Base-by-base conservation (phyloP, 2,888 invertebrate species). In the Xylota segnis region DNA sequence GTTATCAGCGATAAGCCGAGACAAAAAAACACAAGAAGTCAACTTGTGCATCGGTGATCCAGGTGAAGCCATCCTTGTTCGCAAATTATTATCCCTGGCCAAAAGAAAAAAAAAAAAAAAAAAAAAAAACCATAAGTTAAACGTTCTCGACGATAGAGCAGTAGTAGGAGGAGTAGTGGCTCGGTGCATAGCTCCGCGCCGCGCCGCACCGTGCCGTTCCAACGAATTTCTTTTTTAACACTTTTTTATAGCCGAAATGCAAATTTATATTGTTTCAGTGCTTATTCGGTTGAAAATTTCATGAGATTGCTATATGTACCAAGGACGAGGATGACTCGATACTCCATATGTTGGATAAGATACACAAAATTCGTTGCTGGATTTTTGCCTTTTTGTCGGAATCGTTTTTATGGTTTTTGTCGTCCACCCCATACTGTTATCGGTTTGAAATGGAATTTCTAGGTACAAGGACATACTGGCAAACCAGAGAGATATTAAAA, bases 241-340 rank as follows among this genome's bases (percentile, higher is more conserved):
- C 66, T 76, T 86, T 76, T 56, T 70, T 45, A 34, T 56, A 61
- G 65, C 59, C 45, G 58, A 90, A 90, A 90, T 90, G 90, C 90
- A 90, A 90, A 90, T 90, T 90, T 90, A 90, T 90, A 90, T 90
- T 90, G 90, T 89, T 90, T 90, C 90, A 89, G 89, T 90, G 90
- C 90, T 90, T 90, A 90, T 90, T 89, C 90, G 88, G 88, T 89
- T 89, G 81, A 86, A 81, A 86, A 81, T 76, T 81, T 76, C 86
- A 86, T 82, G 79, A 82, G 59, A 82, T 76, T 82, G 76, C 61
- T 76, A 37, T 76, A 40, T 65, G 71, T 66, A 52, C 32, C 61
- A 45, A 61, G 32, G 23, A 52, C 32, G 37, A 37, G 47, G 59
- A 61, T 32, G 23, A 63, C 45, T 59, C 50, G 70, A 47, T 70